Base-by-base conservation (phyloP, 1,140 invertebrate genomes). In the Lepidurus apus region DNA sequence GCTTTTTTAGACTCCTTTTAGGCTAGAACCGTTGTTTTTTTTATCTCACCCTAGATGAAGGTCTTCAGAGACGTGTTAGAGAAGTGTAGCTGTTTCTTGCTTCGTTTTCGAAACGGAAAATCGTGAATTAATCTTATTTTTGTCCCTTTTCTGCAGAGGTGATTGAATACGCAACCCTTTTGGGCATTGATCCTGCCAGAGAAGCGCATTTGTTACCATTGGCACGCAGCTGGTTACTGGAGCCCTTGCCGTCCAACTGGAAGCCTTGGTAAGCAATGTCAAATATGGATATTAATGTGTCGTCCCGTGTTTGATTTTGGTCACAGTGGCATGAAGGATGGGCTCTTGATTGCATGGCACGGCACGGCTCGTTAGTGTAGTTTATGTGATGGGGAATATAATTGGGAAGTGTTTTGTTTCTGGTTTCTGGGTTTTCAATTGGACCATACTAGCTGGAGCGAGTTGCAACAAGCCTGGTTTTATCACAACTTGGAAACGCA, bases 401-500 rank as follows among this genome's bases (percentile, higher is more conserved):
- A 34, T 4, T 34, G 34, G 1, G 2, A 34, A 34, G 34, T 34
- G 34, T 75, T 43, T 75, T 42, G 21, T 11, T 75, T 75, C 21
- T 4, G 34, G 17, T 43, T 42, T 75, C 74, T 75, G 42, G 74
- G 44, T 10, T 43, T 43, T 11, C 74, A 34, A 75, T 43, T 43
- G 74, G 74, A 43, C 21, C 77, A 78, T 34, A n/a, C 34, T 65
- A 65, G 53, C 21, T 65, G 53, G 53, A 65, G 53, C 13, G 53
- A 65, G 53, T 65, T 21, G 13, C 53, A 65, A 65, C 17, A 65
- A 17, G 53, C 21, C 74, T 79, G 78, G 78, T 79, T 79, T 26
- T 79, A 79, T 34, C 75, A 45, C 65, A 79, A 79, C 43, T 34
- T 47, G 24, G 26, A 47, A 21, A 79, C 65, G 26, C 43, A 74